Percentiles rank a stretch among this genome's conserved stretches.
Evolutionary conservation across 2,797 vertebrate genomes (phyloP).

Genomic region (Fringilla coelebs): DNA sequence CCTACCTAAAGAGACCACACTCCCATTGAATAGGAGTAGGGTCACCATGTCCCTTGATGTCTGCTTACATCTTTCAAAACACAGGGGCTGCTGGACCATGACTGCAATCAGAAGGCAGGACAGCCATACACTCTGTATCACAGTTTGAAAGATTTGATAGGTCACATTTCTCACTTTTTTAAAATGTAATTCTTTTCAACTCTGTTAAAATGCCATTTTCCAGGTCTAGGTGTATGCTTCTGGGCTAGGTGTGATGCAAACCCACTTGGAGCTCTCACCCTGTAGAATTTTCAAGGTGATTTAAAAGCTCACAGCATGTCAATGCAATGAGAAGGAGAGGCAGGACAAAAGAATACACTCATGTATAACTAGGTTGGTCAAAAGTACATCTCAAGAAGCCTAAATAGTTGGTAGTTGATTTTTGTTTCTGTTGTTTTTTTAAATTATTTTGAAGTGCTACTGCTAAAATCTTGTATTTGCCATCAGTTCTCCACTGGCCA

Average conservation of each 20-base stretch:
- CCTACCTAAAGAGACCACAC: background rate
- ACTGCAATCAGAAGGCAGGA: background rate
- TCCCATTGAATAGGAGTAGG: background rate
- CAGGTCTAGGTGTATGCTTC: background rate
- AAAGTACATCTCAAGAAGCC: background rate
- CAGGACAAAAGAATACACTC: background rate
- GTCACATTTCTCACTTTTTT: background rate
- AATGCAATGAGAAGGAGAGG: background rate
- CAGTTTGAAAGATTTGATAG: background rate
- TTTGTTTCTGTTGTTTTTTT: background rate
- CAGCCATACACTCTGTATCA: background rate
- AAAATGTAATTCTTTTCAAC: background rate
- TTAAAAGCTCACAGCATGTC: background rate
- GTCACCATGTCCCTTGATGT: background rate
- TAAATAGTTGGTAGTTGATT: background rate
- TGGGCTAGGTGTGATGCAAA: background rate
- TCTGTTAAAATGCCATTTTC: background rate
- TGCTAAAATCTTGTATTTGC: background rate
- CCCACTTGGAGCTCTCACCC: accelerated
- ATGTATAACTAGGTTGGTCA: background rate
- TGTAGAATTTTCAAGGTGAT: background rate
- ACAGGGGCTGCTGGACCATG: background rate
- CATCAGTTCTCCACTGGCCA: background rate
- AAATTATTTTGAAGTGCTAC: background rate
- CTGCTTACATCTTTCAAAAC: background rate